These are phyloP conservation scores for Tipula lateralis DNA, from an alignment of 2,888 invertebrate species.

Conservation along the genomic window DNA sequence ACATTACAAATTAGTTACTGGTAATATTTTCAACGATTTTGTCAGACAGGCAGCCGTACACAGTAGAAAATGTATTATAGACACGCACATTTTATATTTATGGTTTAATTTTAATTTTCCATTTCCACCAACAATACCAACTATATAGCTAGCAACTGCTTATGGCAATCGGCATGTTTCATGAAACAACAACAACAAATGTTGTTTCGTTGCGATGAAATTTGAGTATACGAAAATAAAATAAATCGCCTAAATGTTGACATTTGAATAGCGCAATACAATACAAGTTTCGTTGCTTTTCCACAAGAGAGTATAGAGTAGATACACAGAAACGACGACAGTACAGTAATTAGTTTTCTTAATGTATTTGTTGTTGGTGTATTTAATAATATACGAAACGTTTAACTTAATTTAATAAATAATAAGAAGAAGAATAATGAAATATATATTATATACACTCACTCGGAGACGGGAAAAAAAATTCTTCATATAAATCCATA, in stretches of 20 bases:
- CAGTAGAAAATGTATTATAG: background rate
- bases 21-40: slow-evolving; percentile 16
- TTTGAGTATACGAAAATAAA: background rate
- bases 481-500: background rate
- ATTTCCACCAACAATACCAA: background rate
- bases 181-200: background rate
- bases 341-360: background rate
- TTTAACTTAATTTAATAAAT: slow-evolving; percentile 19
- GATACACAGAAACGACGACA: background rate
- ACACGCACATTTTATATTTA: slow-evolving; percentile 11
- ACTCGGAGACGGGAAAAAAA: background rate
- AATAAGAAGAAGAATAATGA: background rate
- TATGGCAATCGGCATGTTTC: background rate
- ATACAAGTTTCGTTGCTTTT: background rate
- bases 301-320: too few relatives aligned
- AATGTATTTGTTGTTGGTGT: background rate
- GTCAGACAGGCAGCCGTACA: background rate
- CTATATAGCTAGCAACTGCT: background rate
- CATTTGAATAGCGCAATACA: background rate
- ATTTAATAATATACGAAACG: slow-evolving; percentile 7
- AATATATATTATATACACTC: background rate
- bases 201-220: too few relatives aligned
- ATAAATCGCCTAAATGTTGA: slow-evolving; percentile 19
- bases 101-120: background rate
- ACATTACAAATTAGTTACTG: background rate